phyloP scores from a whole-genome alignment of 2,797 vertebrate species.

The Ctenopoma kingsleyae region DNA sequence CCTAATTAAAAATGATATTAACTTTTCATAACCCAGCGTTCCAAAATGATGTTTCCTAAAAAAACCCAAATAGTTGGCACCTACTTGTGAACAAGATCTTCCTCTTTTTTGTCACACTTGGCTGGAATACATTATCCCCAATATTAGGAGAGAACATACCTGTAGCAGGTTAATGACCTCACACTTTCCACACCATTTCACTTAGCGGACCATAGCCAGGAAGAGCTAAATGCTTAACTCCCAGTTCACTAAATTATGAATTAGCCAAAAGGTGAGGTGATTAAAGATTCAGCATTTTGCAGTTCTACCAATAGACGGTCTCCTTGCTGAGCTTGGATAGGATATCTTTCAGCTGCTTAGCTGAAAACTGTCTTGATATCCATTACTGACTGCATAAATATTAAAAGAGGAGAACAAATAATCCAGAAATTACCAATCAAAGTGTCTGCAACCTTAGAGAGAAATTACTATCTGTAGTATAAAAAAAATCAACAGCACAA shows the following conservation, averaged over 20 bases:
- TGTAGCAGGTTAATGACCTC: slow-evolving; percentile 85
- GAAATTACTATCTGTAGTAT: slow-evolving; percentile 54
- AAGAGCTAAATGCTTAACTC: slow-evolving; percentile 79
- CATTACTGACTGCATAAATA: slow-evolving; percentile 81
- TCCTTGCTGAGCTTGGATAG: slow-evolving; percentile 46
- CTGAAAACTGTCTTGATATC: slow-evolving; percentile 69
- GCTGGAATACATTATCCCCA: slow-evolving; percentile 75
- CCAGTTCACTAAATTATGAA: slow-evolving; percentile 86
- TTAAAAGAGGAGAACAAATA: slow-evolving; percentile 79
- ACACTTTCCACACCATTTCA: slow-evolving; percentile 85
- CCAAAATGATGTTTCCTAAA: slow-evolving; percentile 67
- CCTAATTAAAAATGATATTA: slow-evolving; percentile 75
- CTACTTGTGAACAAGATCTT: slow-evolving; percentile 47
- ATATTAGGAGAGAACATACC: slow-evolving; percentile 78
- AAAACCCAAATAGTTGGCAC: slow-evolving; percentile 28
- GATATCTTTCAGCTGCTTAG: slow-evolving; percentile 65
- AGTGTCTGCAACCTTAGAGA: slow-evolving; percentile 59
- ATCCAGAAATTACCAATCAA: slow-evolving; percentile 79
- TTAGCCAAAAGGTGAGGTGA: slow-evolving; percentile 78
- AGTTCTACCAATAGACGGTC: slow-evolving; percentile 61
- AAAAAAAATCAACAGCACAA: slow-evolving; percentile 38
- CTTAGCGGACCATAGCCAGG: slow-evolving; percentile 76
- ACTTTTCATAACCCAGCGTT: slow-evolving; percentile 75
- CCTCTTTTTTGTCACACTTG: slow-evolving; percentile 76
- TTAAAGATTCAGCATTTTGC: slow-evolving; percentile 82